Percentiles rank a stretch among this genome's conserved stretches.
Evolutionary conservation across 30 jellyfish, hydroid and myxozoan species (phyloP).

Genomic region (Clytia hemisphaerica): DNA sequence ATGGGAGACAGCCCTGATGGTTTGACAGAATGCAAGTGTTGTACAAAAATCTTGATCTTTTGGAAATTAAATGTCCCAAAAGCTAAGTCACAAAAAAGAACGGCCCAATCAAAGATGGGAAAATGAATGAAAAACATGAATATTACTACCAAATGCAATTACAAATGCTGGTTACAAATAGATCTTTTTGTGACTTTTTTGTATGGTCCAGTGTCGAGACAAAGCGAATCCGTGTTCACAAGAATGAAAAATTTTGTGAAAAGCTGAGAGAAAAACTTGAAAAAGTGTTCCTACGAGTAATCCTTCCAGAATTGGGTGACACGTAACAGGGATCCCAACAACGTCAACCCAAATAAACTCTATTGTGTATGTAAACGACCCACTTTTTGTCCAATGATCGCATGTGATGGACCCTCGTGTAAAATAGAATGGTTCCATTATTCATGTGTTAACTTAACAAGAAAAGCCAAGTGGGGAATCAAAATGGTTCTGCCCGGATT

Average conservation of each 20-base stretch:
- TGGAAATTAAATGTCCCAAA: no score
- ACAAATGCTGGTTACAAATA: not conserved
- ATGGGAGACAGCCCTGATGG: conserved; percentile 1
- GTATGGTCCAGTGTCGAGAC: not conserved
- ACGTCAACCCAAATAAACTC: no score
- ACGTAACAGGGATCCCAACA: no score
- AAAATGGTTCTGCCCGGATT: conserved; percentile 30
- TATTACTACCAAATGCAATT: not conserved
- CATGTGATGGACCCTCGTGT: conserved; percentile 12
- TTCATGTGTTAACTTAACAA: conserved; percentile 10
- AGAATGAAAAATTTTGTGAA: no score
- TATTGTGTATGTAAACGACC: conserved; percentile 1
- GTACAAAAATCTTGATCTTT: no score
- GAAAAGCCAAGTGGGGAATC: conserved; percentile 1
- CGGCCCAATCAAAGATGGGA: no score
- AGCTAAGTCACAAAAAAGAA: no score
- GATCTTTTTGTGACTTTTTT: not conserved
- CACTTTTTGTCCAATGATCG: conserved; percentile 11
- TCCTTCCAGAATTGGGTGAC: no score
- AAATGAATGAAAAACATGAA: conserved; percentile 1
- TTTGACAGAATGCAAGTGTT: not conserved
- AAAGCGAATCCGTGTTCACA: no score
- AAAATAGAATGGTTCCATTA: conserved; percentile 19
- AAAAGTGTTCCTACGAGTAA: no score
- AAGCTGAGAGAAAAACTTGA: no score